These are phyloP conservation scores for Phasia obesa DNA, from an alignment of 2,888 invertebrate genomes.

Conservation along the genomic window DNA sequence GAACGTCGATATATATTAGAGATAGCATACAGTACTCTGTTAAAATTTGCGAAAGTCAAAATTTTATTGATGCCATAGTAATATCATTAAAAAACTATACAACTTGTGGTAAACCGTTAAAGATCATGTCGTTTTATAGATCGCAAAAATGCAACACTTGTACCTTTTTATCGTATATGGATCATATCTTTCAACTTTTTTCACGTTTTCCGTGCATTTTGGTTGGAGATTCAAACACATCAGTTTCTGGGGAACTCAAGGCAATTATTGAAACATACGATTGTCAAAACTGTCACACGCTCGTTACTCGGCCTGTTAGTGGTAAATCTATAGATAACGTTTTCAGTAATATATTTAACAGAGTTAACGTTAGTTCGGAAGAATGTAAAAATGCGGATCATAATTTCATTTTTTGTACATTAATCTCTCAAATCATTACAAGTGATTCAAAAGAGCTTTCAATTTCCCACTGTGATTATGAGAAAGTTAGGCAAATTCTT, in stretches of 20 bases:
- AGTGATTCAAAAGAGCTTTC: constrained; percentile 1
- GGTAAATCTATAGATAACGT: constrained; percentile 18
- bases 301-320: constrained; percentile 11
- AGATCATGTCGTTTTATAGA: constrained; percentile 12
- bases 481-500: not conserved
- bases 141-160: not conserved
- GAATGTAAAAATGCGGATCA: not conserved
- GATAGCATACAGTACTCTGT: constrained; percentile 18
- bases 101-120: constrained; percentile 1
- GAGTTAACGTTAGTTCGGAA: not conserved
- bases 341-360: not conserved
- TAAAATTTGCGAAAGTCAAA: constrained; percentile 3
- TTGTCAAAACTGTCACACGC: constrained; percentile 1
- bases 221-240: not conserved
- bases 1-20: constrained; percentile 14
- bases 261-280: not conserved
- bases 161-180: not conserved
- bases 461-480: not conserved
- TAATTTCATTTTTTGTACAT: not conserved
- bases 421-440: not conserved
- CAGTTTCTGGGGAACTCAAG: not conserved
- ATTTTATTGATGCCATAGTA: not conserved
- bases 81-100: constrained; percentile 10
- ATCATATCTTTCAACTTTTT: not conserved
- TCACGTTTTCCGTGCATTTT: not conserved